Evolutionary conservation across 1,140 invertebrate species (phyloP), one percentile per base, ranked within the genome.

Genomic region (Cherax destructor): DNA sequence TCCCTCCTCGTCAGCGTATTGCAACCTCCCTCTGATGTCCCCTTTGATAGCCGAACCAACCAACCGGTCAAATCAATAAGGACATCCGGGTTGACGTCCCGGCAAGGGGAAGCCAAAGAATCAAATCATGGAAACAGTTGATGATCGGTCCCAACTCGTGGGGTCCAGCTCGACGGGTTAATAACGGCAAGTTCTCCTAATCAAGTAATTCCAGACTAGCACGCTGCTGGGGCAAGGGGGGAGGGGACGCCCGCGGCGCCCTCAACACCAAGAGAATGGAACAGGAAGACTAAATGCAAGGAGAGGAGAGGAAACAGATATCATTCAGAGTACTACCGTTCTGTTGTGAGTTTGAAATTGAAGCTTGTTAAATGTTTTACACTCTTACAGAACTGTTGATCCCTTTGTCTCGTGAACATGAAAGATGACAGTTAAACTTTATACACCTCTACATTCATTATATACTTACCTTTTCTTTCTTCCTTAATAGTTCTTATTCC

Each of bases 1-100:
- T 52, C 65, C 69, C 69, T 50, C 72, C 72, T n/a, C 61, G 61
- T 5, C 5, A 6, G 69, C 21, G 69, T 74, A 21, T 74, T 74
- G 69, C 24, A 74, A 74, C 69, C 65, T 50, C 30, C 30, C 69
- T 76, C 74, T 24, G 41, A 11, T 24, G 11, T 24, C 59, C 30
- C 52, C 74, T 86, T 76, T 86, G 81, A 83, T 49, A 69, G 81
- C 30, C 81, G 21, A 83, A 83, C 61, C 81, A 69, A 13, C 30
- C 52, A 47, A 49, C 24, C 81, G 61, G 61, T 83, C 81, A 83
- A 83, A 65, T 21, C 61, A 65, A 21, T 21, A 18, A 18, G 81
- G 81, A 65, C 69, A 83, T 83, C 81, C 81, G 59, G 81, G 59
- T 61, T 83, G 81, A 83, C 69, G 49, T 69, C 81, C 21, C 77